phyloP scores from a whole-genome alignment of 2,797 vertebrate species.

The Danio choprae region DNA sequence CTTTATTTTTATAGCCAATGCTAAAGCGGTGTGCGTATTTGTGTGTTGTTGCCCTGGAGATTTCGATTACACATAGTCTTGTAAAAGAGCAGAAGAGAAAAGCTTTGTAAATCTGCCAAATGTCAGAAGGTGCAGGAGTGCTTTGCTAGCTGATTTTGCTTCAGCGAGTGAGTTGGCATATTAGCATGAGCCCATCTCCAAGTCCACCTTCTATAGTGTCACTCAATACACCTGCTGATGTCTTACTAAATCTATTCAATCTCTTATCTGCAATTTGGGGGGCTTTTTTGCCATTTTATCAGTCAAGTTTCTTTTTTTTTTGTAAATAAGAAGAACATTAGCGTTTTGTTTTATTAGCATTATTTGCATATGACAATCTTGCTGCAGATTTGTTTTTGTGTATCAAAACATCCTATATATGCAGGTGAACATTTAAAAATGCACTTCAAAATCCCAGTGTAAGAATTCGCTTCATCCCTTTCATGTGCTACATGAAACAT shows the following conservation, averaged over 20 bases:
- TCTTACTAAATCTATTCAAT: slow-evolving; percentile 29
- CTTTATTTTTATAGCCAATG: slow-evolving; percentile 53
- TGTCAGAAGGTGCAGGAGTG: slow-evolving; percentile 23
- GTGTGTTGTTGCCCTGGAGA: slow-evolving; percentile 31
- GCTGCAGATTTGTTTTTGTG: slow-evolving; percentile 2
- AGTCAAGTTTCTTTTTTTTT: background rate
- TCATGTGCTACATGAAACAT: slow-evolving; percentile 30
- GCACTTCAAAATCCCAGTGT: background rate
- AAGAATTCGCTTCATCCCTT: slow-evolving; percentile 16
- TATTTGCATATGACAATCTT: slow-evolving; percentile 52
- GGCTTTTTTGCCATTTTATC: background rate
- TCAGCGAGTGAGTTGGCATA: slow-evolving; percentile 26
- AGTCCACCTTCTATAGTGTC: slow-evolving; percentile 20
- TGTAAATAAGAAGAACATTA: background rate
- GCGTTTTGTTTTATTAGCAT: slow-evolving; percentile 13
- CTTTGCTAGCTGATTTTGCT: slow-evolving; percentile 37
- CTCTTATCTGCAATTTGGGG: background rate
- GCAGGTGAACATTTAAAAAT: slow-evolving; percentile 21
- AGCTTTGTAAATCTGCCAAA: slow-evolving; percentile 45
- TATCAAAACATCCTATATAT: slow-evolving; percentile 11
- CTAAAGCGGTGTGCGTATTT: slow-evolving; percentile 39
- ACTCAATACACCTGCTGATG: slow-evolving; percentile 28
- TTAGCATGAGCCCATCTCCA: slow-evolving; percentile 32
- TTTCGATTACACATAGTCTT: slow-evolving; percentile 31
- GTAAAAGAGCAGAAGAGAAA: slow-evolving; percentile 31